Conservation (phyloP, 2,797 vertebrate genomes). For the Tarsius wallacei region DNA sequence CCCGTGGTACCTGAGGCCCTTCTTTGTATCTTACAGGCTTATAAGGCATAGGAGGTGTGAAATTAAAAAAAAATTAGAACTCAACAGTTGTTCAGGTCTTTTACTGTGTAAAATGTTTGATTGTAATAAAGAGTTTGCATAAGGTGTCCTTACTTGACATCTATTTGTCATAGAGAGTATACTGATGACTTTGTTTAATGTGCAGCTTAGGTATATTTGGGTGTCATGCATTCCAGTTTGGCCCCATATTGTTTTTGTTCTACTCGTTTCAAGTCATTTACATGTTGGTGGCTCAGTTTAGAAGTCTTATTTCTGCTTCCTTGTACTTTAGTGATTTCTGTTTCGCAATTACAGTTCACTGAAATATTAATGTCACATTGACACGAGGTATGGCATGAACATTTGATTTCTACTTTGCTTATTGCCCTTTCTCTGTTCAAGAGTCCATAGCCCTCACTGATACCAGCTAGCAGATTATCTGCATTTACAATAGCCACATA, state of each 20-base stretch:
- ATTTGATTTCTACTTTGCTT: conserved; percentile 13
- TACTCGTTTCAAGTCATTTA: not conserved
- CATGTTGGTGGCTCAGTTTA: not conserved
- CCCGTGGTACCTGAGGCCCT: not conserved
- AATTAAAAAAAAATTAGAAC: not conserved
- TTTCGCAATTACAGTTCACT: not conserved
- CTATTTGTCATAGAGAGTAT: not conserved
- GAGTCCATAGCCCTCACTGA: not conserved
- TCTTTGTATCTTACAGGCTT: not conserved
- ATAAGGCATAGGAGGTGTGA: not conserved
- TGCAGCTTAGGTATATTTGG: not conserved
- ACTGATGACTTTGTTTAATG: not conserved
- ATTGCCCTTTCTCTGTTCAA: not conserved
- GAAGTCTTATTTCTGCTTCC: not conserved
- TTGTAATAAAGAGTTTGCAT: not conserved
- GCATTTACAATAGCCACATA: accelerated
- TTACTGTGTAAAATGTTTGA: not conserved
- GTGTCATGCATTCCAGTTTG: not conserved
- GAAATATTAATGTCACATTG: not conserved
- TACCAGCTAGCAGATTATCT: not conserved
- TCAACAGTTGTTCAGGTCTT: not conserved
- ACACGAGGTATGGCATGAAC: not conserved
- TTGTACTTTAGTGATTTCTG: not conserved
- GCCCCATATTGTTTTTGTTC: not conserved
- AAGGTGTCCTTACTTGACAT: not conserved